Evolutionary conservation across 1,140 invertebrate species (phyloP).

Genomic region (Pseudoatta argentina): DNA sequence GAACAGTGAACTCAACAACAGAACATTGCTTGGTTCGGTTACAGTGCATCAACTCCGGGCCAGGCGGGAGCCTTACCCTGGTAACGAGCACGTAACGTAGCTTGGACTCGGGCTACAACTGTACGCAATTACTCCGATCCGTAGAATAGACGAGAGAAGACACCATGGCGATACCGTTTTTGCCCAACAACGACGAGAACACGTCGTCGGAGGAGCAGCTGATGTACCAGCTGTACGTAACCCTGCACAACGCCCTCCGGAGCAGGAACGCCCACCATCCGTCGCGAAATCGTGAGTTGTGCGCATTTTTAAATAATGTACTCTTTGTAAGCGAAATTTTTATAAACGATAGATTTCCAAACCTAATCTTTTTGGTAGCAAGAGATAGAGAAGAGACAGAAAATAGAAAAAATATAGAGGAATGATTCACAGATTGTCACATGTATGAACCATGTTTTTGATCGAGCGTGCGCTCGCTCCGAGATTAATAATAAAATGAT

Average conservation of each 20-base stretch:
- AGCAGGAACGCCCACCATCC: conserved; percentile 82
- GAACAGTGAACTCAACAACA: conserved; percentile 47
- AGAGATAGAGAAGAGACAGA: background rate
- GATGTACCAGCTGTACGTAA: conserved; percentile 83
- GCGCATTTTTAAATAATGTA: conserved; percentile 28
- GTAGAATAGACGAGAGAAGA: background rate
- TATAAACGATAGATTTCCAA: no score
- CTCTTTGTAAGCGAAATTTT: background rate
- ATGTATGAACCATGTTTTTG: background rate
- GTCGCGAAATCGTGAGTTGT: conserved; percentile 85
- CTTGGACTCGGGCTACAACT: background rate
- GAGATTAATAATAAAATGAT: background rate
- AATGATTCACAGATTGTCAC: background rate
- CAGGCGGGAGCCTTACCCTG: background rate
- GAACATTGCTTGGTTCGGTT: conserved; percentile 68
- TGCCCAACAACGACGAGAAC: conserved; percentile 82
- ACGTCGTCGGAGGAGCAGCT: conserved; percentile 79
- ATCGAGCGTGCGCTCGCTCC: background rate
- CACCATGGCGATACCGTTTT: conserved; percentile 71
- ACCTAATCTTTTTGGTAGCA: no score
- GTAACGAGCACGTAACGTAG: background rate
- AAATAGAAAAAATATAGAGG: no score
- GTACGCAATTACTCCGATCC: background rate
- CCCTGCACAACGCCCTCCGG: conserved; percentile 83
- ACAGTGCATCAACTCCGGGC: conserved; percentile 55